A percentile compares a stretch with the other conserved stretches of the same genome.
Conservation (phyloP, 2,888 invertebrate genomes). For the Megamerina dolium region DNA sequence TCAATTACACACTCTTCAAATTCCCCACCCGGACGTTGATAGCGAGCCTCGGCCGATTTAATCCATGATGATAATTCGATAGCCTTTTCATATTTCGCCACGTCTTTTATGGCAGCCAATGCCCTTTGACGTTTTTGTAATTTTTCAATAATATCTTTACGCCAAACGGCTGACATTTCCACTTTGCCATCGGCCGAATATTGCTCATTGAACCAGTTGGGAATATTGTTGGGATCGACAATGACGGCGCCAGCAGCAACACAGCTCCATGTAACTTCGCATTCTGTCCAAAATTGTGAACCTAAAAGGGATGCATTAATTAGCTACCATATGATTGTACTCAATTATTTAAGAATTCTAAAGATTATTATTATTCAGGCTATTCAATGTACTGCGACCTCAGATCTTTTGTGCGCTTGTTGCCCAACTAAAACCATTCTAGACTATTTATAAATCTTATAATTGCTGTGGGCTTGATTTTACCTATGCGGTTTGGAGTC, state of each 20-base stretch:
- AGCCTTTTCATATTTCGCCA: slow-evolving; percentile 65
- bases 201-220: slow-evolving; percentile 71
- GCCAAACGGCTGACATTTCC: slow-evolving; percentile 69
- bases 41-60: slow-evolving; percentile 73
- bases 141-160: slow-evolving; percentile 64
- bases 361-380: too few species aligned
- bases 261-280: slow-evolving; percentile 75
- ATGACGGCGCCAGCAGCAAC: slow-evolving; percentile 75
- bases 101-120: slow-evolving; percentile 49
- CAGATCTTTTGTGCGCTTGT: too few species aligned
- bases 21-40: slow-evolving; percentile 53
- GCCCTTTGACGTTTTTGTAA: slow-evolving; percentile 57
- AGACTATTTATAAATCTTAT: too few species aligned
- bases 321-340: neutral
- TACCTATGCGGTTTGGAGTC: too few species aligned
- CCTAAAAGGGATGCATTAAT: slow-evolving; percentile 23
- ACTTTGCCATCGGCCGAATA: slow-evolving; percentile 51
- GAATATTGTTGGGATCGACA: slow-evolving; percentile 65
- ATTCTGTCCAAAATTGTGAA: slow-evolving; percentile 71
- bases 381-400: too few species aligned
- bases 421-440: too few species aligned
- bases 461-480: too few species aligned
- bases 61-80: slow-evolving; percentile 83
- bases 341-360: neutral
- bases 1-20: slow-evolving; percentile 74